Conservation (phyloP, 53 echinoderm and acorn worm genomes). For the Temnopleurus reevesii region DNA sequence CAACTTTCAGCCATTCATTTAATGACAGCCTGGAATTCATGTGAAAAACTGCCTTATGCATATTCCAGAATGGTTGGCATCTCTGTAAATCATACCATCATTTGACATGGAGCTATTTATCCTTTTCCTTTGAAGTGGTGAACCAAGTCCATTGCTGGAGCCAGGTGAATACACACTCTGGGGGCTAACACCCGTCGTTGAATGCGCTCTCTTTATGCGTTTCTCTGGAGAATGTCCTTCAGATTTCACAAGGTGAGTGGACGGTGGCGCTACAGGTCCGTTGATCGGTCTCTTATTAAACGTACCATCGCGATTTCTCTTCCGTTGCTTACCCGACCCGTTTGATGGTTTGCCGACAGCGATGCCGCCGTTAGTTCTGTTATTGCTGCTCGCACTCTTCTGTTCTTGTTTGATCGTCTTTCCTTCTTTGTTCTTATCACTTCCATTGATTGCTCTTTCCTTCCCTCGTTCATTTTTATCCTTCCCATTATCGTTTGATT, state of each 20-base stretch:
- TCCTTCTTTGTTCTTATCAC: neutral
- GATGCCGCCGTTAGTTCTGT: neutral
- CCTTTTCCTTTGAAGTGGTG: slow-evolving; percentile 26
- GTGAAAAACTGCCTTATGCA: too few species aligned
- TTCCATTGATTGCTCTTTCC: slow-evolving; percentile 11
- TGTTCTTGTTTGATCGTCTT: neutral
- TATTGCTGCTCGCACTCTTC: neutral
- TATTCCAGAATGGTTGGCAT: too few species aligned
- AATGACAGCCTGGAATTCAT: too few species aligned
- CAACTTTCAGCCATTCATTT: too few species aligned
- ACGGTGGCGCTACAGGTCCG: neutral
- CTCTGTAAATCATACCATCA: slow-evolving; percentile 16
- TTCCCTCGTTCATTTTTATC: neutral
- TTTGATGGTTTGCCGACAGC: neutral
- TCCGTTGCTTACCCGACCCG: slow-evolving; percentile 9
- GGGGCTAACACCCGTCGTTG: neutral
- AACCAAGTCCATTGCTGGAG: slow-evolving; percentile 24
- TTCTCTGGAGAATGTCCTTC: slow-evolving; percentile 52
- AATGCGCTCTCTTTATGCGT: slow-evolving; percentile 43
- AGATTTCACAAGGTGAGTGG: neutral
- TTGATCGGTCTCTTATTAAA: neutral
- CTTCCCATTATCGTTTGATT: neutral
- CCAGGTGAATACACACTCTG: neutral
- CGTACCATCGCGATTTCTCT: neutral
- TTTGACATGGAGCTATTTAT: slow-evolving; percentile 42